phyloP scores from a whole-genome alignment of 2,797 vertebrate genomes.

The Sebastes baramenuke region DNA sequence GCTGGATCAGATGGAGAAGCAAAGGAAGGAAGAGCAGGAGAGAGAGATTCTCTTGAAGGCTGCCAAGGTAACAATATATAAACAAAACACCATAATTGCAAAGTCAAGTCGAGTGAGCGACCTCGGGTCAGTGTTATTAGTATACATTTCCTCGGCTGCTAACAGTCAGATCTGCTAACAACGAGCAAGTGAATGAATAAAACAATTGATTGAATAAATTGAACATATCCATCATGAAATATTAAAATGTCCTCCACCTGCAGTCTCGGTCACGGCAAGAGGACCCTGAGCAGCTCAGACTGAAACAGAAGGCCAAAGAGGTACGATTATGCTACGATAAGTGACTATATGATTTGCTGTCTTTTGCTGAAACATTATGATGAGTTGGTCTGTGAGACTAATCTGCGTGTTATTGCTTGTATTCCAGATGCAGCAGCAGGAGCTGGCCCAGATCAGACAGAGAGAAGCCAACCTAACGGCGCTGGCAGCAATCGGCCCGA shows the following conservation, averaged over 20 bases:
- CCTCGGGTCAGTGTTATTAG: conserved; percentile 35
- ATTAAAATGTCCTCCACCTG: conserved; percentile 43
- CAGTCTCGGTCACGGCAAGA: conserved; percentile 96
- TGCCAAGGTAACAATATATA: conserved; percentile 82
- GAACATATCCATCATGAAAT: conserved; percentile 42
- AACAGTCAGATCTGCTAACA: conserved; percentile 7
- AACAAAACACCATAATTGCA: neutral
- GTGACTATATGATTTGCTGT: neutral
- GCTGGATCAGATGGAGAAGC: conserved; percentile 95
- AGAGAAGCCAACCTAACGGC: conserved; percentile 95
- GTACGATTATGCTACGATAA: conserved; percentile 69
- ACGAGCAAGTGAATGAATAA: conserved; percentile 48
- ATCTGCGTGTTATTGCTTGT: conserved; percentile 13
- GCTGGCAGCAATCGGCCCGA: conserved; percentile 93
- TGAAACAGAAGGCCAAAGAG: conserved; percentile 98
- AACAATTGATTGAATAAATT: conserved; percentile 40
- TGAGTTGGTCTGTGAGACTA: neutral
- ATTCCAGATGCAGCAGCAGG: conserved; percentile 95
- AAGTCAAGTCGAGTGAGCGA: neutral
- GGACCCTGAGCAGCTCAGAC: conserved; percentile 92
- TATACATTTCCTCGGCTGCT: conserved; percentile 14
- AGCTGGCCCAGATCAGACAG: conserved; percentile 94
- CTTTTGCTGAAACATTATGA: neutral
- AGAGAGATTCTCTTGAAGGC: conserved; percentile 94
- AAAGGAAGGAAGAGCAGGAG: conserved; percentile 94